Percentiles rank a stretch among this genome's conserved stretches.
These are phyloP conservation scores for Leucoraja erinaceus DNA, from an alignment of 2,113 vertebrate genomes.

Conservation along the genomic window DNA sequence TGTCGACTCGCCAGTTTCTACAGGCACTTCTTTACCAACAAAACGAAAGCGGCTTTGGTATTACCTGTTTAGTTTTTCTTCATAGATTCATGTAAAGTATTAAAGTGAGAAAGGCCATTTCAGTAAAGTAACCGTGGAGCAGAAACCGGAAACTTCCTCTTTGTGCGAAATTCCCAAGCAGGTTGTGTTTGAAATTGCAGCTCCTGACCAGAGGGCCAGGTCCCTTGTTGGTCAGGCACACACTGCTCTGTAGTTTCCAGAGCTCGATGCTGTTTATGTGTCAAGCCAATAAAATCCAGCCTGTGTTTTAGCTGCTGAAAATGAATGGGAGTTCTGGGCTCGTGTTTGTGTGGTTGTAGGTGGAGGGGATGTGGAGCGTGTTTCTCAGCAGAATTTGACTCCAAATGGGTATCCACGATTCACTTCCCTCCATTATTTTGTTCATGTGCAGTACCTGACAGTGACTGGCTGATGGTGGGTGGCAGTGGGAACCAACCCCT, in stretches of 20 bases:
- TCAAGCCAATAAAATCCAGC: background rate
- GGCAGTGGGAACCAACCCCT: background rate
- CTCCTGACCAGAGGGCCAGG: too few species aligned
- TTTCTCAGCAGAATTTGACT: background rate
- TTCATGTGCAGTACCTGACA: too few species aligned
- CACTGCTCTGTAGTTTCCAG: background rate
- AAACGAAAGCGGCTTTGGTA: background rate
- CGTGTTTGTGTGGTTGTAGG: too few species aligned
- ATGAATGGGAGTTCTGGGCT: background rate
- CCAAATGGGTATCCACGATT: background rate
- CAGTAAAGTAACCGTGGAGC: background rate
- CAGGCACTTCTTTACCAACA: too few species aligned
- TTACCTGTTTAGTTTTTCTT: background rate
- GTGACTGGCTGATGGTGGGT: background rate
- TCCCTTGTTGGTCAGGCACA: background rate
- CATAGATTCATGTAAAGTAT: constrained; percentile 28
- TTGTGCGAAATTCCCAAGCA: background rate
- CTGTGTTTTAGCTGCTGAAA: background rate
- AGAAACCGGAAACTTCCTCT: background rate
- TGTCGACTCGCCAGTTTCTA: background rate
- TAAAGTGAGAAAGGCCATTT: constrained; percentile 11
- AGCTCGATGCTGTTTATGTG: background rate
- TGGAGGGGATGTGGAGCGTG: background rate
- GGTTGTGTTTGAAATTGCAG: background rate
- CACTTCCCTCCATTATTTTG: background rate